phyloP scores from a whole-genome alignment of 2,113 vertebrate species.

The Microcebus griseorufus region DNA sequence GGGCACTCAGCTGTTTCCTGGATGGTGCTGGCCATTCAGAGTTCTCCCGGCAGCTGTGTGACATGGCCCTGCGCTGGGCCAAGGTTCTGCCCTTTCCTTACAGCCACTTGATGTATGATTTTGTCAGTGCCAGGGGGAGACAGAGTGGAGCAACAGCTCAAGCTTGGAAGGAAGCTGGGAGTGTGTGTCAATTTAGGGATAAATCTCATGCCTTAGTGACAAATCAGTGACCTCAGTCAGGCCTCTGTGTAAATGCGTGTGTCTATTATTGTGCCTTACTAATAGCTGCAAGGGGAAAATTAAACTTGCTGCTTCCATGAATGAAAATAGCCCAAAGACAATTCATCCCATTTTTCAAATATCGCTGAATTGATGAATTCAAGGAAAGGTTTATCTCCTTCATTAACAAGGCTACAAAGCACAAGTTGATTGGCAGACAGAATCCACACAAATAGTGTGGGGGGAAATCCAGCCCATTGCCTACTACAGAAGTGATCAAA shows the following conservation, averaged over 20 bases:
- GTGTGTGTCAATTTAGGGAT: background rate
- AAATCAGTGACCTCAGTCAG: background rate
- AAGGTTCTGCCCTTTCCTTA: background rate
- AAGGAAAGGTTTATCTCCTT: conserved; percentile 2
- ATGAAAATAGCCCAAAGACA: background rate
- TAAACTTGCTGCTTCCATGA: background rate
- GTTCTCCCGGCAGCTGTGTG: background rate
- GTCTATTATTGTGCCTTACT: background rate
- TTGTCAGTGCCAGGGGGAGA: background rate
- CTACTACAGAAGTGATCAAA: background rate
- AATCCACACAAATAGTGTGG: background rate
- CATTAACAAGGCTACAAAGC: background rate
- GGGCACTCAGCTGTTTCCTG: background rate
- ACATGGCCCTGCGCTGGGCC: rapidly evolving
- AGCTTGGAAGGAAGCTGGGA: background rate
- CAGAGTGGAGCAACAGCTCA: background rate
- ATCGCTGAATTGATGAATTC: background rate
- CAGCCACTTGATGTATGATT: background rate
- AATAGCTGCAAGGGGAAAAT: background rate
- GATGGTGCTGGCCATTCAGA: rapidly evolving
- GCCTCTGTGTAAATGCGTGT: background rate
- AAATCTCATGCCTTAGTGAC: background rate
- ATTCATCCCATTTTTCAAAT: background rate
- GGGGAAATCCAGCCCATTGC: background rate
- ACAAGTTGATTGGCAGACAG: background rate